Percentiles rank a stretch among this genome's conserved stretches.
phyloP scores from a whole-genome alignment of 2,888 invertebrate genomes.

The Metacarcinus magister region DNA sequence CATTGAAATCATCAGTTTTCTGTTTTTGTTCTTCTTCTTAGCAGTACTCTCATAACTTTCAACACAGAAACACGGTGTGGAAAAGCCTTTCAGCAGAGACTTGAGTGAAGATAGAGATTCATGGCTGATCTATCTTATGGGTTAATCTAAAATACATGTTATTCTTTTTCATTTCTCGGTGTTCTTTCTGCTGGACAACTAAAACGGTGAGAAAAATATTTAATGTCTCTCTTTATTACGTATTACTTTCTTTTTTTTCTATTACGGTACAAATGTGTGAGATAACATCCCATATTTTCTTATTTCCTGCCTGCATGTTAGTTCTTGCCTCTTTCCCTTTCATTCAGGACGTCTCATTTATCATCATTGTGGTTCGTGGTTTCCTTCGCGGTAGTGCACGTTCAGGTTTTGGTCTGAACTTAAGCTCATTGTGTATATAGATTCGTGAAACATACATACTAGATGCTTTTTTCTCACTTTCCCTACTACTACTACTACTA shows the following conservation, averaged over 20 bases:
- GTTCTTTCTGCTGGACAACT: neutral
- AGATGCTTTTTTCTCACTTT: neutral
- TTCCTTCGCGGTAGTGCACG: too few relatives aligned
- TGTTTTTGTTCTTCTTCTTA: neutral
- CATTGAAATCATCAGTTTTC: neutral
- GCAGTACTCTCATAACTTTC: neutral
- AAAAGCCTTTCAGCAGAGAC: neutral
- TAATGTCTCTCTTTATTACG: neutral
- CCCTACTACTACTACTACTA: neutral
- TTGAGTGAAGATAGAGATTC: neutral
- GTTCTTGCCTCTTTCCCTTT: neutral
- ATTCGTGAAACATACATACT: neutral
- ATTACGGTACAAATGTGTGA: too few relatives aligned
- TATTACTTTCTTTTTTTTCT: too few relatives aligned
- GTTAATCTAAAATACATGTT: neutral
- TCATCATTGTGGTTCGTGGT: too few relatives aligned
- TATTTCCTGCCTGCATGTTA: neutral
- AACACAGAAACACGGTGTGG: neutral
- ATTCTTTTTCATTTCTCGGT: neutral
- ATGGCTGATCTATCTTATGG: neutral
- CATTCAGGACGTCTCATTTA: neutral
- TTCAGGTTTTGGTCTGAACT: too few relatives aligned
- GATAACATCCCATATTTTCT: too few relatives aligned
- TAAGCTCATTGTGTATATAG: neutral
- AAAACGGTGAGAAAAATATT: neutral